Percentiles rank a stretch among this genome's conserved stretches.
Evolutionary conservation across 2,113 vertebrate species (phyloP).

Genomic region (Caranx melampygus): DNA sequence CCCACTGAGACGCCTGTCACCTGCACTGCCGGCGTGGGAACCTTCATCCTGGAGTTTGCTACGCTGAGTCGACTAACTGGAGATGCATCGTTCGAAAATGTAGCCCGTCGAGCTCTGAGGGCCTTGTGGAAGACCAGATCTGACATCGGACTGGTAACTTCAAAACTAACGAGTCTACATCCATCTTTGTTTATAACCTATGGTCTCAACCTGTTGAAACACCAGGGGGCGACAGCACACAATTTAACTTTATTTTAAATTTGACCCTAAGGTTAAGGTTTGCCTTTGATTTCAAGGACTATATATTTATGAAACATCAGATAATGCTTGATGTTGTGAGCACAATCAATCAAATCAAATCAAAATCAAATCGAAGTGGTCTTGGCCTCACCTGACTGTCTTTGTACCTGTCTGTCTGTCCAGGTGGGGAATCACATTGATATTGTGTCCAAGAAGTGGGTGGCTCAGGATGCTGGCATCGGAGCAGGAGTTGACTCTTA

Average conservation of each 20-base stretch:
- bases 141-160: conserved; percentile 92
- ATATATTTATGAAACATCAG: too few species aligned
- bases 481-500: conserved; percentile 98
- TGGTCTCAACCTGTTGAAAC: too few species aligned
- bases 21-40: conserved; percentile 96
- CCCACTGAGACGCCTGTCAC: conserved; percentile 95
- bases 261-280: too few species aligned
- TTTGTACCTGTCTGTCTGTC: not conserved
- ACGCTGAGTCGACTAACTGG: conserved; percentile 94
- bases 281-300: too few species aligned
- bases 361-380: too few species aligned
- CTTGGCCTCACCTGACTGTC: not conserved
- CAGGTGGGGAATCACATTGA: conserved; percentile 99
- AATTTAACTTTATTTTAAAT: too few species aligned
- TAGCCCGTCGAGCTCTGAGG: conserved; percentile 88
- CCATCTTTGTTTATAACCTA: too few species aligned
- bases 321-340: too few species aligned
- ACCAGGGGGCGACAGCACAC: too few species aligned
- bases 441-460: conserved; percentile 94
- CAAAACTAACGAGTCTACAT: too few species aligned
- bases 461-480: conserved; percentile 96
- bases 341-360: too few species aligned
- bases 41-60: conserved; percentile 97
- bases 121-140: conserved; percentile 95
- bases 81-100: conserved; percentile 88